Percentiles rank a stretch among this genome's conserved stretches.
Evolutionary conservation across 1,140 invertebrate genomes (phyloP).

Genomic region (Drosophila watanabei): DNA sequence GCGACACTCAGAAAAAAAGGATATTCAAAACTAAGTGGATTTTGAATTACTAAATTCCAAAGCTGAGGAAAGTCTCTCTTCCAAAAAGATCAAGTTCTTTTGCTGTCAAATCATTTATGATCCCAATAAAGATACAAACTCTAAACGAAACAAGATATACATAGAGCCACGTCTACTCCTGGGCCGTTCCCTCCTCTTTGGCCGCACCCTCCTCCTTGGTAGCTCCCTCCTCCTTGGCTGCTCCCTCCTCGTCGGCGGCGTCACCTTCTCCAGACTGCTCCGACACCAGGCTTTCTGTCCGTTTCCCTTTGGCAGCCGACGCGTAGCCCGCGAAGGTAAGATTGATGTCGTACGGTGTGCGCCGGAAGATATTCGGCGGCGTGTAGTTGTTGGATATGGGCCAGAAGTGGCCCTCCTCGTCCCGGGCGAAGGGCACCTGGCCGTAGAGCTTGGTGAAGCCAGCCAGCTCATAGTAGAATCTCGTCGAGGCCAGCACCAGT

Average conservation of each 20-base stretch:
- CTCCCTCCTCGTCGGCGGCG: neutral
- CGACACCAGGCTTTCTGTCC: slow-evolving; percentile 2
- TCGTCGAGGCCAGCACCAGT: slow-evolving; percentile 60
- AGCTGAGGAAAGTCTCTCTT: neutral
- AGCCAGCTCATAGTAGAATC: slow-evolving; percentile 65
- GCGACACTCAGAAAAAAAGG: slow-evolving; percentile 15
- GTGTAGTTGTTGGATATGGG: slow-evolving; percentile 71
- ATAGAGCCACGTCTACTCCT: neutral
- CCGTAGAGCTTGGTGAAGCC: slow-evolving; percentile 57
- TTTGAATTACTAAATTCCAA: neutral
- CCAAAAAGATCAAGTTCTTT: neutral
- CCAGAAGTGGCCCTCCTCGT: slow-evolving; percentile 70
- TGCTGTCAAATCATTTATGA: neutral
- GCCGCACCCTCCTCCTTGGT: neutral
- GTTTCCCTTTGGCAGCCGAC: slow-evolving; percentile 22
- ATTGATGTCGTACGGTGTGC: slow-evolving; percentile 73
- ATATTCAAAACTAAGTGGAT: neutral
- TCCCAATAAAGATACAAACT: neutral
- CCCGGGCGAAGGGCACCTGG: slow-evolving; percentile 39
- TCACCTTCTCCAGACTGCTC: neutral
- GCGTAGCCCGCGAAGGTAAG: slow-evolving; percentile 70
- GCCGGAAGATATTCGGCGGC: slow-evolving; percentile 66
- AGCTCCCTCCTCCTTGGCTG: neutral
- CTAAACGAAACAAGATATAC: neutral
- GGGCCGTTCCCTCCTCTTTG: neutral